Percentiles rank a stretch among this genome's conserved stretches.
Evolutionary conservation across 2,888 invertebrate species (phyloP).

Genomic region (Cheilosia variabilis): DNA sequence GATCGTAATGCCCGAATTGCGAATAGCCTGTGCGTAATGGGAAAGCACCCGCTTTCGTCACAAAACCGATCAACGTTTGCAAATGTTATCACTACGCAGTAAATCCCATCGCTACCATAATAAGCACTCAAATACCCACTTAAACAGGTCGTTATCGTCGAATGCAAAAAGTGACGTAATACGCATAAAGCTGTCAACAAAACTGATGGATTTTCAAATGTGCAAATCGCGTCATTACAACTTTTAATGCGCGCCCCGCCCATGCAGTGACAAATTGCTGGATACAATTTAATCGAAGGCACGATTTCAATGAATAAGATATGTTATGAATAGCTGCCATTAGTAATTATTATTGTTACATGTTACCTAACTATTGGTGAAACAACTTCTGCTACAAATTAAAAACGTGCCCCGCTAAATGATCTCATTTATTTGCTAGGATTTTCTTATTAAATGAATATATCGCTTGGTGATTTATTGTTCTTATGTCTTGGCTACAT

Average conservation of each 20-base stretch:
- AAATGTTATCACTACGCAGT: too few relatives aligned
- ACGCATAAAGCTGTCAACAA: not conserved
- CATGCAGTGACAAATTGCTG: slow-evolving; percentile 63
- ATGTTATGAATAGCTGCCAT: slow-evolving; percentile 54
- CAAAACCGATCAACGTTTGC: too few relatives aligned
- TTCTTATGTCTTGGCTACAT: slow-evolving; percentile 23
- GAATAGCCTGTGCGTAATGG: too few relatives aligned
- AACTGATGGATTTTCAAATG: not conserved
- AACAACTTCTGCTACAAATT: slow-evolving; percentile 53
- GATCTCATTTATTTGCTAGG: slow-evolving; percentile 63
- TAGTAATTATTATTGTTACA: slow-evolving; percentile 53
- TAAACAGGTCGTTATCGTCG: not conserved
- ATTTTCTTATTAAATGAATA: slow-evolving; percentile 38
- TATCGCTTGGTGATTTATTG: slow-evolving; percentile 63
- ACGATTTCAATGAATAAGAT: slow-evolving; percentile 51
- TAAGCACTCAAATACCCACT: not conserved
- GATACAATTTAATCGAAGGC: slow-evolving; percentile 56
- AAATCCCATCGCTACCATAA: too few relatives aligned
- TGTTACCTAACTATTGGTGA: slow-evolving; percentile 32
- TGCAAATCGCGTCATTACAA: slow-evolving; percentile 4
- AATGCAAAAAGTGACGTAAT: slow-evolving; percentile 1
- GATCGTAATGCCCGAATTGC: too few relatives aligned
- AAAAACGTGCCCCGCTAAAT: slow-evolving; percentile 64
- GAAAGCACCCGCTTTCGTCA: too few relatives aligned
- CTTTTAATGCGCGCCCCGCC: slow-evolving; percentile 40